phyloP scores from a whole-genome alignment of 2,797 vertebrate genomes.

The Pempheris klunzingeri region DNA sequence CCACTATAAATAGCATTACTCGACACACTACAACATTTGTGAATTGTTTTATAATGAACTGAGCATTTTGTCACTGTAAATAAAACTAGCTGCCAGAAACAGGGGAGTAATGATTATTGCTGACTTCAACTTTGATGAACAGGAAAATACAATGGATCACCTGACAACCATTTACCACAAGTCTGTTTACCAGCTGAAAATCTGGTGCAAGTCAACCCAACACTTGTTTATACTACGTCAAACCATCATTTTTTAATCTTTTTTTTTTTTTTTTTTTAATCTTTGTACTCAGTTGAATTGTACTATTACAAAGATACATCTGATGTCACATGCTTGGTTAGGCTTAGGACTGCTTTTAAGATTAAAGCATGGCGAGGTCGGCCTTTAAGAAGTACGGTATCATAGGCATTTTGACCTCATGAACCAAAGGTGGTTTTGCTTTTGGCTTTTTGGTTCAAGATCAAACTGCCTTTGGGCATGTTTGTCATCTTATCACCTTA shows the following conservation, averaged over 20 bases:
- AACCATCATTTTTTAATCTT: too few relatives aligned
- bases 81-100: conserved; percentile 1
- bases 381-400: neutral
- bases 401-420: neutral
- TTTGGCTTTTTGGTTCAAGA: neutral
- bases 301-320: neutral
- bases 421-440: neutral
- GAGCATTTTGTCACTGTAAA: conserved; percentile 18
- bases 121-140: conserved; percentile 1
- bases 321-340: too few relatives aligned
- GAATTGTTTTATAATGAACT: conserved; percentile 44
- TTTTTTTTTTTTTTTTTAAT: neutral
- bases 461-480: neutral
- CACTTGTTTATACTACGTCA: neutral
- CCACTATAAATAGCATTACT: conserved; percentile 56
- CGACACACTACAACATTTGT: conserved; percentile 39
- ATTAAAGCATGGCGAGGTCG: neutral
- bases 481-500: neutral
- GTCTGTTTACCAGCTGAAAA: neutral
- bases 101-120: neutral
- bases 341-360: neutral
- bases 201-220: neutral
- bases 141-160: neutral
- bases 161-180: neutral
- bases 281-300: neutral